Evolutionary conservation across 2,888 invertebrate genomes (phyloP).

Genomic region (Oegoconia quadripuncta): DNA sequence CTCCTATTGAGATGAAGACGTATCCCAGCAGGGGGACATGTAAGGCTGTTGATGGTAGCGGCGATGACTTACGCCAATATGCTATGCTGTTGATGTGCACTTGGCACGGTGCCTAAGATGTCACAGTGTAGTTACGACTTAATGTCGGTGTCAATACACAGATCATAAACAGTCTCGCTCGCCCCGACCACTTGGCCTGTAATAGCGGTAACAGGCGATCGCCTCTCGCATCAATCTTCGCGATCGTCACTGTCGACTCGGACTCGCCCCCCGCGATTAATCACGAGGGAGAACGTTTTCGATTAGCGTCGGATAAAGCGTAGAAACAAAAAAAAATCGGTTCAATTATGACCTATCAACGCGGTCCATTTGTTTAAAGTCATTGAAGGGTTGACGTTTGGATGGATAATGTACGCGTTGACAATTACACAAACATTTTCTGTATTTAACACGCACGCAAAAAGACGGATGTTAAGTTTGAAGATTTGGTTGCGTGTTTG

Average conservation of each 20-base stretch:
- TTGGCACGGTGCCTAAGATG: too few relatives aligned
- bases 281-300: slow-evolving; percentile 65
- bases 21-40: too few relatives aligned
- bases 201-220: slow-evolving; percentile 45
- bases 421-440: too few relatives aligned
- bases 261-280: slow-evolving; percentile 67
- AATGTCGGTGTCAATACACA: slow-evolving; percentile 36
- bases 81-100: too few relatives aligned
- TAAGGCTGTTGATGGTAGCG: too few relatives aligned
- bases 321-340: slow-evolving; percentile 42
- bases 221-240: slow-evolving; percentile 58
- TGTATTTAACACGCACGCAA: too few relatives aligned
- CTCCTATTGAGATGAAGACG: too few relatives aligned
- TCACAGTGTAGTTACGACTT: background rate
- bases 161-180: slow-evolving; percentile 20
- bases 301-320: slow-evolving; percentile 61
- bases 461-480: too few relatives aligned
- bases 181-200: slow-evolving; percentile 34
- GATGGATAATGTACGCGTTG: too few relatives aligned
- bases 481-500: too few relatives aligned
- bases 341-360: slow-evolving; percentile 53
- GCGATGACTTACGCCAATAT: too few relatives aligned
- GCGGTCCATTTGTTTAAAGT: slow-evolving; percentile 34
- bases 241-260: slow-evolving; percentile 61
- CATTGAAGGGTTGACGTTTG: too few relatives aligned